Percentiles rank a stretch among this genome's conserved stretches.
Evolutionary conservation across 2,888 invertebrate species (phyloP).

Genomic region (Catocala nupta): DNA sequence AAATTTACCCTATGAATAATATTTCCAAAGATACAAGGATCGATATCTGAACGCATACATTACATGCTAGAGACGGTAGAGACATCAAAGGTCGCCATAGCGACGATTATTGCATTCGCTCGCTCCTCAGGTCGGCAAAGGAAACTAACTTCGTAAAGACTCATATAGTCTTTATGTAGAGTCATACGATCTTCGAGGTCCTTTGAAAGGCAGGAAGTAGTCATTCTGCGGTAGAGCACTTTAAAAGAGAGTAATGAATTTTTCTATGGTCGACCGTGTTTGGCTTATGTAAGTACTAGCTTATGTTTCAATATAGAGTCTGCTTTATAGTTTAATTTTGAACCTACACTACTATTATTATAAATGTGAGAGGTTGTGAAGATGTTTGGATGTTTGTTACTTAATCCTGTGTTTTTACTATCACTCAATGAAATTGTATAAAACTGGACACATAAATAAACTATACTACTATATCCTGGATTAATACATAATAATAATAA

Average conservation of each 20-base stretch:
- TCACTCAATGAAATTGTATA: too few species aligned
- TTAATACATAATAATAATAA: too few species aligned
- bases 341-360: too few species aligned
- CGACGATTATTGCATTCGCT: slow-evolving; percentile 43
- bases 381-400: too few species aligned
- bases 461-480: too few species aligned
- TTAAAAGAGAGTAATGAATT: slow-evolving; percentile 13
- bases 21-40: slow-evolving; percentile 27
- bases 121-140: slow-evolving; percentile 11
- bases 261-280: slow-evolving; percentile 9
- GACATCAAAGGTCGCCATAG: slow-evolving; percentile 44
- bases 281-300: background rate
- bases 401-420: too few species aligned
- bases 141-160: slow-evolving; percentile 11
- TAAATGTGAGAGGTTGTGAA: too few species aligned
- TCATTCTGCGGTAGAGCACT: slow-evolving; percentile 7
- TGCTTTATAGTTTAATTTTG: too few species aligned
- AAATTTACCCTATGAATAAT: slow-evolving; percentile 17
- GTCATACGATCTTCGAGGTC: background rate
- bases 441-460: too few species aligned
- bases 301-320: too few species aligned
- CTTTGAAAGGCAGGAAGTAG: slow-evolving; percentile 4
- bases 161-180: slow-evolving; percentile 12
- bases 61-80: slow-evolving; percentile 9
- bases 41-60: slow-evolving; percentile 36